Evolutionary conservation across 30 jellyfish, hydroid and myxozoan genomes (phyloP), one percentile per base, ranked within the genome.

Genomic region (Sanderia malayensis): DNA sequence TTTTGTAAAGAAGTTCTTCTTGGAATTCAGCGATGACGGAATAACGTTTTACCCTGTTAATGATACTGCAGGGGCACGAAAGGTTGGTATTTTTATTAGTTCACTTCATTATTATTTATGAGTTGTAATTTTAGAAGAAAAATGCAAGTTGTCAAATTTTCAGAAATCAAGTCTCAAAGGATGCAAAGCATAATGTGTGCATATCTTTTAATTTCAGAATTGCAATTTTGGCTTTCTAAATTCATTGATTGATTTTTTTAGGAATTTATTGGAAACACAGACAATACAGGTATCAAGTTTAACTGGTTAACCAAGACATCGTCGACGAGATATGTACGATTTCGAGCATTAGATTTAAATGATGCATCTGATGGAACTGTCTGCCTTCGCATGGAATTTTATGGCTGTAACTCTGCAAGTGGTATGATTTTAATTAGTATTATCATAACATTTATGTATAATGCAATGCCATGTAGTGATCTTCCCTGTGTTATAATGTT

Each of bases 211-310:
- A n/a, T n/a, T n/a, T n/a, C n/a, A n/a, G n/a, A n/a, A n/a, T n/a
- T n/a, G n/a, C n/a, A n/a, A n/a, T n/a, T n/a, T n/a, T n/a, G n/a
- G n/a, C n/a, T n/a, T n/a, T n/a, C n/a, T n/a, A n/a, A n/a, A n/a
- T n/a, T n/a, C n/a, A n/a, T n/a, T n/a, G n/a, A n/a, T n/a, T n/a
- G n/a, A n/a, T n/a, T 17, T 2, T 2, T 18, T 44, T n/a, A 67
- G 80, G 80, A 31, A 17, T 67, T 33, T 45, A 19, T 1, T 41
- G 80, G 80, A 29, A 67, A 67, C 67, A 44, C 66, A 19, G 67
- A 67, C 44, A 67, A 67, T 67, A 10, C 15, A 31, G 66, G 66
- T 13, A 18, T 46, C 46, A 67, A 46, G 44, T 34, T 34, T 37
- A 67, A 46, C 46, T 67, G 66, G 80, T 9, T 67, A 18, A 17